Evolutionary conservation across 2,797 vertebrate species (phyloP).

Genomic region (Sebastes nivosus): DNA sequence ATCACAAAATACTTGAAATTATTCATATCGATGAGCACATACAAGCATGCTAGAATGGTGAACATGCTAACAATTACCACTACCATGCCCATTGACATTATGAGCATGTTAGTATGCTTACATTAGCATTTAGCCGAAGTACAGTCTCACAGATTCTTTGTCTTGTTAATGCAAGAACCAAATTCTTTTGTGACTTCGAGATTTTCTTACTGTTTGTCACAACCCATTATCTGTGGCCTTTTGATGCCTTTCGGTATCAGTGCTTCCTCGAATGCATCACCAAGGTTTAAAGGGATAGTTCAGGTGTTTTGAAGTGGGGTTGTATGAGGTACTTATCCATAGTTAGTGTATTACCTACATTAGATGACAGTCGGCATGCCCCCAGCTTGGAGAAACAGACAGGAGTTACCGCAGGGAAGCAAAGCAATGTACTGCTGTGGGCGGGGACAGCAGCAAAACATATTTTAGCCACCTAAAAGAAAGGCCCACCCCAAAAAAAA

Average conservation of each 20-base stretch:
- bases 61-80: neutral
- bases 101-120: neutral
- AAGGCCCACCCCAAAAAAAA: too few species aligned
- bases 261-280: neutral
- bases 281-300: too few species aligned
- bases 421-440: too few species aligned
- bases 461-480: too few species aligned
- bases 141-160: neutral
- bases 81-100: neutral
- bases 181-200: neutral
- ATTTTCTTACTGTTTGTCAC: neutral
- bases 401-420: too few species aligned
- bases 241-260: neutral
- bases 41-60: neutral
- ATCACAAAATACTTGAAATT: neutral
- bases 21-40: neutral
- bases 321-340: too few species aligned
- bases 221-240: neutral
- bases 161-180: neutral
- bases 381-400: too few species aligned
- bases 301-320: too few species aligned
- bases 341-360: too few species aligned
- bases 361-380: too few species aligned
- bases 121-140: neutral
- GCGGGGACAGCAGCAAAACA: too few species aligned